These are phyloP conservation scores for Austrolebias charrua DNA, from an alignment of 2,797 vertebrate species.

Conservation along the genomic window DNA sequence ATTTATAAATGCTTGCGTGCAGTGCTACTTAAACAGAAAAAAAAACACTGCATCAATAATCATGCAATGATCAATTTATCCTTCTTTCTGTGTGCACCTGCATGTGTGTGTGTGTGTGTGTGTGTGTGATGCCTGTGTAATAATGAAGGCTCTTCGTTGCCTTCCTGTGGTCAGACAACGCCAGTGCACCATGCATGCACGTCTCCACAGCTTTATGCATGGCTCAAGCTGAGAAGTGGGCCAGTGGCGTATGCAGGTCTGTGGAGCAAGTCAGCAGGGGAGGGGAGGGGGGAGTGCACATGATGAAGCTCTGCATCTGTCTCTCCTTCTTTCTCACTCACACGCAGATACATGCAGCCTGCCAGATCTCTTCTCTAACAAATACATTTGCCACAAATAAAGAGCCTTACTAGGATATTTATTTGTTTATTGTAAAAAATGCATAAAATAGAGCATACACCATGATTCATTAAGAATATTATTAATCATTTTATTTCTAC, in stretches of 20 bases:
- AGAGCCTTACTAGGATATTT: neutral
- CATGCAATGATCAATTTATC: neutral
- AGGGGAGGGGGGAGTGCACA: conserved; percentile 50
- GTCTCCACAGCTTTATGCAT: conserved; percentile 13
- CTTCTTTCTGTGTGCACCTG: conserved; percentile 27
- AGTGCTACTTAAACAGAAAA: neutral
- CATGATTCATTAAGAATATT: no score
- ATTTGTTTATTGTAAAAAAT: neutral
- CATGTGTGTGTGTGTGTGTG: conserved; percentile 5
- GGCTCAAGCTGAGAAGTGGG: conserved; percentile 19
- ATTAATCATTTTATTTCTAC: no score
- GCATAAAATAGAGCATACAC: no score
- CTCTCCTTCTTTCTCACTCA: conserved; percentile 5
- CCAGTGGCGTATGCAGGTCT: conserved; percentile 63
- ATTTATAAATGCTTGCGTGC: neutral
- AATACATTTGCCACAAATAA: neutral
- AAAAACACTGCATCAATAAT: neutral
- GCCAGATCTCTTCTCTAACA: neutral
- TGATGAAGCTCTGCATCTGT: conserved; percentile 7
- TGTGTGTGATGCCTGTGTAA: conserved; percentile 26
- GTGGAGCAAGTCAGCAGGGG: conserved; percentile 56
- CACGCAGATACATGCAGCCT: neutral
- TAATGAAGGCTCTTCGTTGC: conserved; percentile 74
- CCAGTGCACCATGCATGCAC: conserved; percentile 60
- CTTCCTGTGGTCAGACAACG: conserved; percentile 76